Evolutionary conservation across 1,140 invertebrate species (phyloP).

Genomic region (Drosophila ogumai): DNA sequence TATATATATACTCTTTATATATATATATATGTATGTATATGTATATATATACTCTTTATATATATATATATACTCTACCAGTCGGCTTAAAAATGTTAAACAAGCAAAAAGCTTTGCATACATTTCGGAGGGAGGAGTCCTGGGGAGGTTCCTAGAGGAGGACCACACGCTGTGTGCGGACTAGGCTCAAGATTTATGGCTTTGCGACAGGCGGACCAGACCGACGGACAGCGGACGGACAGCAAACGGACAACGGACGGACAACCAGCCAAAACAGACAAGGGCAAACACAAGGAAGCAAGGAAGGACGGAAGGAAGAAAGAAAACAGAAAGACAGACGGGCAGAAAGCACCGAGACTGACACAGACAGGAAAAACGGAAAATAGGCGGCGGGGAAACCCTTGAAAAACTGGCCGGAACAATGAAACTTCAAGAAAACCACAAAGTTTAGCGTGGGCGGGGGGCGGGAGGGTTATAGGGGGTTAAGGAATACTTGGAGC

Average conservation of each 20-base stretch:
- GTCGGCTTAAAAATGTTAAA: slow-evolving; percentile 74
- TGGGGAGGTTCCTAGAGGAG: background rate
- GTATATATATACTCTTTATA: background rate
- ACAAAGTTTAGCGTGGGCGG: slow-evolving; percentile 27
- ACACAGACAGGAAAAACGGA: slow-evolving; percentile 15
- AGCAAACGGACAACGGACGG: background rate
- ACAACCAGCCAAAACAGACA: slow-evolving; percentile 18
- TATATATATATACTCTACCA: background rate
- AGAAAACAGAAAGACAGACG: slow-evolving; percentile 9
- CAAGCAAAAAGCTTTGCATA: slow-evolving; percentile 71
- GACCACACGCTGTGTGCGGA: slow-evolving; percentile 57
- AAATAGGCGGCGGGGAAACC: slow-evolving; percentile 20
- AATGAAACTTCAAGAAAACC: slow-evolving; percentile 49
- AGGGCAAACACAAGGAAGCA: slow-evolving; percentile 13
- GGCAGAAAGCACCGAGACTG: slow-evolving; percentile 10
- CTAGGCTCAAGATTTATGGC: slow-evolving; percentile 76
- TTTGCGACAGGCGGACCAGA: slow-evolving; percentile 49
- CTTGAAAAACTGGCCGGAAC: slow-evolving; percentile 41
- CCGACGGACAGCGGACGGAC: slow-evolving; percentile 19
- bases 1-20: too few relatives aligned
- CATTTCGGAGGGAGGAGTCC: slow-evolving; percentile 20
- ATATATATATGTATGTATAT: background rate
- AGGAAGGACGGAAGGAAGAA: background rate
- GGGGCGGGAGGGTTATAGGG: background rate
- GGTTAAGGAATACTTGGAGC: background rate